Evolutionary conservation across 1,140 invertebrate species (phyloP), one percentile per base, ranked within the genome.

Genomic region (Dendroctonus ponderosae): DNA sequence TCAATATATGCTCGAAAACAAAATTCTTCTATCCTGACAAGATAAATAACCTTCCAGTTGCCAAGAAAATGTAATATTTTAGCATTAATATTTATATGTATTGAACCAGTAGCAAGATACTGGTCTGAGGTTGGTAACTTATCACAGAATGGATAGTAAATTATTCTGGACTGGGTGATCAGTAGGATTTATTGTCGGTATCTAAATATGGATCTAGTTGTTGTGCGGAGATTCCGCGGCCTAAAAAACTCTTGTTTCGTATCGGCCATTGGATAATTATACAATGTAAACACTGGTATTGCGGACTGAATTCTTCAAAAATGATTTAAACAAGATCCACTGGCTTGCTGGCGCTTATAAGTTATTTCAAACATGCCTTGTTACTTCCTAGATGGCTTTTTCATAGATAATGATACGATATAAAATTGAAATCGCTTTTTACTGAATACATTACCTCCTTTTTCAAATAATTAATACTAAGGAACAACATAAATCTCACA

Each of bases 71-170:
- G 53, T 46, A 38, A 66, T 66, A 66, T 51, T 59, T 66, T 66
- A 66, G 63, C 54, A 58, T 66, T 66, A 53, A 66, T 66, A 56
- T 66, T 59, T 66, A 59, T 66, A 53, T 62, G 51, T 41, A 62
- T 49, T 26, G 26, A 26, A 26, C 26, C 26, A 26, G 26, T 26
- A 26, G 26, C 26, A 26, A 26, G 26, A 26, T 26, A 26, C 26
- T 26, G 26, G 26, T 26, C 26, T 26, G 26, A 26, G 26, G 26
- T 26, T 26, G 26, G 26, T 26, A 26, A 26, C 26, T 26, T 26
- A 26, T 26, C 26, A 26, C 26, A 26, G 26, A 26, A 26, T 26
- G 26, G 26, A 26, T 26, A 26, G 26, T 26, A 26, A 26, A 26
- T 26, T 26, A 26, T 26, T 26, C 26, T 26, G 26, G 26, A 26